phyloP scores from a whole-genome alignment of 2,113 vertebrate species.

The Nestor notabilis region DNA sequence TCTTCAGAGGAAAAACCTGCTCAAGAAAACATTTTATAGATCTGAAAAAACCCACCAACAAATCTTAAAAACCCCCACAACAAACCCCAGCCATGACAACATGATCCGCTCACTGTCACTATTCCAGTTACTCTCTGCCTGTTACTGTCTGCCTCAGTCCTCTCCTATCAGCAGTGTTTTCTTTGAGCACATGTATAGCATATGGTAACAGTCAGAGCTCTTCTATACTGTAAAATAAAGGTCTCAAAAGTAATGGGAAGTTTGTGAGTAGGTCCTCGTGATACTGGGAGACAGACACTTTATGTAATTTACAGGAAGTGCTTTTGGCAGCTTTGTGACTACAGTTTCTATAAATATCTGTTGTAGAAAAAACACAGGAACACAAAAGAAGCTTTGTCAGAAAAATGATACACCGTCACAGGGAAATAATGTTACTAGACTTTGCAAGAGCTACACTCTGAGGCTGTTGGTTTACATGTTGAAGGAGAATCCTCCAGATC shows the following conservation, averaged over 20 bases:
- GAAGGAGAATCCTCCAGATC: not conserved
- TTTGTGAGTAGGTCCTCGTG: not conserved
- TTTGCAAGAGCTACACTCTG: not conserved
- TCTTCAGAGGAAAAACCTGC: not conserved
- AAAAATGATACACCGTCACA: not conserved
- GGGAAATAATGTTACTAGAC: not conserved
- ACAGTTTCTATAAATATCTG: constrained; percentile 8
- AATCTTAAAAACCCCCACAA: too few relatives aligned
- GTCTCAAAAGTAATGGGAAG: not conserved
- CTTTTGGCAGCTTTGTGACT: not conserved
- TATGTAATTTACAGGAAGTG: constrained; percentile 39
- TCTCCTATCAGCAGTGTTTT: not conserved
- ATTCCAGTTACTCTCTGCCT: not conserved
- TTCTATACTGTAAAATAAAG: not conserved
- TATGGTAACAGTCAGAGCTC: not conserved
- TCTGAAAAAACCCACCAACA: not conserved
- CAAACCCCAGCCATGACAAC: too few relatives aligned
- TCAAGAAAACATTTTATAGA: not conserved
- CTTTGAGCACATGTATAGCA: not conserved
- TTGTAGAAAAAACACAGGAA: not conserved
- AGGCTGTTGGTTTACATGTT: not conserved
- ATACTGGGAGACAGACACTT: not conserved
- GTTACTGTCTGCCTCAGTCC: not conserved
- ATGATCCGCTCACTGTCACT: not conserved
- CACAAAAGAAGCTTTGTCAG: constrained; percentile 18